Evolutionary conservation across 1,140 invertebrate genomes (phyloP), one percentile per base, ranked within the genome.

Genomic region (Drosophila truncata): DNA sequence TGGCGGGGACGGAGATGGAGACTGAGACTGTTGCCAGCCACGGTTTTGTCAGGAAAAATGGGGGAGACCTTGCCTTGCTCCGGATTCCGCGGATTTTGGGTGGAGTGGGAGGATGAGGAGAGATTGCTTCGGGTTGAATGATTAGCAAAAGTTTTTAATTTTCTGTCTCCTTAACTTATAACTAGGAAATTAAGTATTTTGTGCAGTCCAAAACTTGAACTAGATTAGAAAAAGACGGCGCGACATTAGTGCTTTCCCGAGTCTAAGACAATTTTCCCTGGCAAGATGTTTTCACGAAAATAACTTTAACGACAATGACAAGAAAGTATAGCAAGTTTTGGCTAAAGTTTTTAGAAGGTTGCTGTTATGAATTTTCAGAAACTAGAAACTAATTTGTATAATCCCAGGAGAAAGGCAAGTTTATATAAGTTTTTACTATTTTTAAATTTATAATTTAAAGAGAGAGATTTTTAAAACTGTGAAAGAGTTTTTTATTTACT

Each of bases 141-240:
- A 72, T 72, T 72, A 72, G 69, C 66, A 72, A 72, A 72, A 72
- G 69, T 72, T 72, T 72, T 35, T 72, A 69, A 72, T 72, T 72
- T 60, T 72, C 66, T 71, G 63, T 69, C 63, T 57, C 25, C 49
- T n/a, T 29, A 20, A 57, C 67, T 71, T 71, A 71, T 71, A 72
- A 72, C 69, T 60, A 41, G 66, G 29, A 72, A 72, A 72, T 72
- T 59, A 59, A 41, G 66, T 60, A 35, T 71, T 60, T 72, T 41
- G 35, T 35, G 37, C 44, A 42, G 52, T 71, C 33, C 35, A 20
- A 72, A 54, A 59, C 66, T 66, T 33, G 46, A 71, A 72, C 33
- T 41, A 59, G 65, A 59, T 71, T 47, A 49, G 42, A 59, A 49
- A 71, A 41, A 18, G 49, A 13, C 33, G 49, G 10, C 2, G 67